Base-by-base conservation (phyloP, 2,888 invertebrate genomes). In the Syrista parreyssii region DNA sequence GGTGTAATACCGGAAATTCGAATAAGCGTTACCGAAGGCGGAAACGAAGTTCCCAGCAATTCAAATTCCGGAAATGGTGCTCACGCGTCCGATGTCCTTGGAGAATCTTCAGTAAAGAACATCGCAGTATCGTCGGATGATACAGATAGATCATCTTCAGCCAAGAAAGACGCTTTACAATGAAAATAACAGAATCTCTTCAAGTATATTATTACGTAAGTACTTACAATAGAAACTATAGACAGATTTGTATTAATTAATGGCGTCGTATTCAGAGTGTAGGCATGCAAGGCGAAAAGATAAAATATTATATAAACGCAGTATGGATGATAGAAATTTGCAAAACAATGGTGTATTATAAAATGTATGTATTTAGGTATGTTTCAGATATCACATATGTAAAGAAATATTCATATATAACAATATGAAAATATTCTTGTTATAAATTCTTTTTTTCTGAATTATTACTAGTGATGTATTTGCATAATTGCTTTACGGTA, bases 1-100 rank as follows among this genome's bases (percentile, higher is more conserved):
- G 79, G 69, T 1, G 75, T 79, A 11, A 85, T 86, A 76, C 83
- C 86, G n/a, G 84, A 86, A 75, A 87, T 86, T 55, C 83, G 85
- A 11, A 80, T 85, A 79, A 85, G 87, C 75, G 80, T 84, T 34
- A 80, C 78, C 11, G 83, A 80, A 34, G 75, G 34, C 9, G 71
- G 71, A 71, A 55, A 55, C 55, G 55, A 55, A 9, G 9, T 55
- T 55, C 55, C 23, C 55, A 6, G 23, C 55, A 55, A 55, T 55
- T 55, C 55, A 9, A 55, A 55, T 55, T 23, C 55, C 23, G 55
- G 55, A 55, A 55, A 55, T 55, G 55, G 23, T 23, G 55, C 55
- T 55, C 55, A 55, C 23, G 55, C 2, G 55, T 55, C 23, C 9
- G 55, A 55, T 15, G 23, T 55, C 2, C 23, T 23, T 55, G 23